Percentiles rank a stretch among this genome's conserved stretches.
These are phyloP conservation scores for Actinopyga echinites DNA, from an alignment of 53 echinoderm and acorn worm genomes.

Conservation along the genomic window DNA sequence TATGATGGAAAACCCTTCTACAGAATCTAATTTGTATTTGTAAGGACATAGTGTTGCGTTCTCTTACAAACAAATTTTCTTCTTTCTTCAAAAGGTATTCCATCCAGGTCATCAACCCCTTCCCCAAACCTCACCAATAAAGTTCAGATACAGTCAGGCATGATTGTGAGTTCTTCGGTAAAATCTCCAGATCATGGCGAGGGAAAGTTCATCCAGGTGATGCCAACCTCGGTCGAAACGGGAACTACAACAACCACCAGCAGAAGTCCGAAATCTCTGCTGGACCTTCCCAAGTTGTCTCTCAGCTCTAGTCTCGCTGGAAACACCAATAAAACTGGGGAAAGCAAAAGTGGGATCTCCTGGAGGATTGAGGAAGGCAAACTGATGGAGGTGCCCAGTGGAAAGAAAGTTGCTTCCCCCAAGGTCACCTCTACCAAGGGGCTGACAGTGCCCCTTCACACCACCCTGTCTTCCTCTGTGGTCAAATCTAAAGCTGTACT, in stretches of 20 bases:
- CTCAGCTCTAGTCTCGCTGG: neutral
- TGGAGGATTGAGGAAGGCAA: conserved; percentile 32
- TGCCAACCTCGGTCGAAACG: neutral
- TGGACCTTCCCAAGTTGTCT: conserved; percentile 15
- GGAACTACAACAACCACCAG: conserved; percentile 6
- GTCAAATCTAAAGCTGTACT: conserved; percentile 4
- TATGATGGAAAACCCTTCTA: no score
- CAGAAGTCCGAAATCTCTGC: neutral
- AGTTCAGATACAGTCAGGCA: conserved; percentile 41
- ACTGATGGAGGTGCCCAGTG: conserved; percentile 12
- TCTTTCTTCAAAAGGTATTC: neutral
- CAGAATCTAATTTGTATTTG: no score
- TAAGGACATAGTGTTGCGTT: no score
- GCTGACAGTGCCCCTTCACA: neutral
- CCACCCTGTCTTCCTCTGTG: neutral
- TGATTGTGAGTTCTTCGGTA: conserved; percentile 6
- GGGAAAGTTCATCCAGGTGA: conserved; percentile 32
- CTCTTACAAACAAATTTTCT: no score
- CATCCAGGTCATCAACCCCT: conserved; percentile 35
- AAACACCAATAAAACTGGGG: neutral
- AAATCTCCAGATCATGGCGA: conserved; percentile 6
- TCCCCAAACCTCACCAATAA: conserved; percentile 35
- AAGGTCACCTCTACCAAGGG: neutral
- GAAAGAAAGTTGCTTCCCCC: neutral
- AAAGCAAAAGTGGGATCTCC: conserved; percentile 1